Base-by-base conservation (phyloP, 2,888 invertebrate genomes). In the Nineta flava region DNA sequence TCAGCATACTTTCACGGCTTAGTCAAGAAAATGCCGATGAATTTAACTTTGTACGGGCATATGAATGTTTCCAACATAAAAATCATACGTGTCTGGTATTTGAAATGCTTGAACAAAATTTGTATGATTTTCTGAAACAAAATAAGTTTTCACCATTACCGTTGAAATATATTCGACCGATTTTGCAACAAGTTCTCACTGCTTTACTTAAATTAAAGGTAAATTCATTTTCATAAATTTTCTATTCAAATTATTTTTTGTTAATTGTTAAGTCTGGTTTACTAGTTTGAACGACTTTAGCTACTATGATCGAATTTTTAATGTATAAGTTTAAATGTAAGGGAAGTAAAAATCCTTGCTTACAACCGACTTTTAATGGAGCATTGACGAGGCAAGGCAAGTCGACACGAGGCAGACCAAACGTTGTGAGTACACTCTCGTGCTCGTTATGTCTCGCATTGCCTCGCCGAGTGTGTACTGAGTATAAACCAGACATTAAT, bases 21-120 rank as follows among this genome's bases (percentile, higher is more conserved):
- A 91, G 92, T 63, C 94, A 93, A 70, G 95, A 96, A 77, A 95
- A 94, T 76, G 94, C 95, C 60, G 95, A 95, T 72, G 95, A 95
- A 76, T 97, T 93, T 77, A 99, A 99, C 76, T 99, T 99, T 76
- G 99, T 99, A 60, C 91, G 97, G 56, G 99, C 99, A 46, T 96
- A 93, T 72, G 99, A 99, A 71, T 99, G 99, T 74, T 99, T 99
- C 74, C 94, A 95, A 74, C 97, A 99, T 72, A 95, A 96, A 70
- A 95, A 93, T 67, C 97, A 99, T 75, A 99, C 97, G 50, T 99
- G 97, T 71, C 79, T 99, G 71, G 97, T 97, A 65, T 99, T 97
- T 69, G 99, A 99, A 74, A 97, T 99, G 96, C 81, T 99, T 61
- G 99, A 99, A 66, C 99, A 99, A 75, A 99, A 99, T 72, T 77